Evolutionary conservation across 2,113 vertebrate genomes (phyloP), one percentile per base, ranked within the genome.

Genomic region (Paratilapia polleni): DNA sequence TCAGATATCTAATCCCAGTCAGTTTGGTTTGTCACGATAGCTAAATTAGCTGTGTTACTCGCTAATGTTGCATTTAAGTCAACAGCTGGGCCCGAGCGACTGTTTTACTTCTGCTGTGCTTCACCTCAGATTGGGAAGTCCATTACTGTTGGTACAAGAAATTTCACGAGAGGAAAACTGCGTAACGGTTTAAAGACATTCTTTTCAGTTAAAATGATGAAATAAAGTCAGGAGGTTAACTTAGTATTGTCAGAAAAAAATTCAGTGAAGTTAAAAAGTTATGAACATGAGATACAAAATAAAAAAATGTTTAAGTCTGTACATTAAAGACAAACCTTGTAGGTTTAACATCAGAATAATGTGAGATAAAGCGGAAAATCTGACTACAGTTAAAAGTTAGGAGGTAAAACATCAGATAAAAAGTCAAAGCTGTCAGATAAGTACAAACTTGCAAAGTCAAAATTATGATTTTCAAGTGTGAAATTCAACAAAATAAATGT

Each of bases 11-110:
- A 78, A 83, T 85, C 73, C 62, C n/a, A 95, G 97, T 96, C 96
- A 97, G 97, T 97, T 98, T 97, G 95, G 94, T 95, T 86, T 61
- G 83, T 84, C 87, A 87, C 57, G 60, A 73, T 83, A 82, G 80
- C 64, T 59, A 1, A 43, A 75, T 22, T 84, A 87, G 79, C 80
- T 10, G 15, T 17, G 22, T 14, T 38, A 73, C 12, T 20, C 60
- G 58, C 63, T 36, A 26, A 58, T 36, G 57, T 36, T 54, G 59
- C 59, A 41, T 41, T 66, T 15, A 26, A 13, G 9, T 4, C 3
- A 59, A 58, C 73, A 84, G 62, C 77, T 68, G 84, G 81, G 62
- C 81, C 84, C 5, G 31, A 56, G 58, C 7, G 49, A 36, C 70
- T 75, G n/a, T n/a, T n/a, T n/a, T n/a, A n/a, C n/a, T n/a, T n/a